Conservation (phyloP, 2,113 vertebrate genomes). For the Typhlomys cinereus region DNA sequence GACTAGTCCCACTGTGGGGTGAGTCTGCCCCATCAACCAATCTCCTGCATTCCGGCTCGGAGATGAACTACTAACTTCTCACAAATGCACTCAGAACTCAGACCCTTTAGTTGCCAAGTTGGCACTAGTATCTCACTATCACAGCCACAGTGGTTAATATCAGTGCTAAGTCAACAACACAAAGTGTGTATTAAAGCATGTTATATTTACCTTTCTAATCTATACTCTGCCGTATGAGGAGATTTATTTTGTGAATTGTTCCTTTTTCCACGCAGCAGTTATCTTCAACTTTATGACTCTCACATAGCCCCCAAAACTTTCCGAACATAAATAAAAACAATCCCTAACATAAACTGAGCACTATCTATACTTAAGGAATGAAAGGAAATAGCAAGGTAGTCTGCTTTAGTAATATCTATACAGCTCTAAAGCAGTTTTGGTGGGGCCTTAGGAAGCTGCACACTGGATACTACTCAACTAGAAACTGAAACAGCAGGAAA, state of each 20-base stretch:
- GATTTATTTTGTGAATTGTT: neutral
- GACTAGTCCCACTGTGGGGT: no score
- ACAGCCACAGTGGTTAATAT: constrained; percentile 44
- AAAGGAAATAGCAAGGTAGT: neutral
- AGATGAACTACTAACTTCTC: no score
- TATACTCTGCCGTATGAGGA: neutral
- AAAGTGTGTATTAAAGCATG: neutral
- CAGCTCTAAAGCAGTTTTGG: neutral
- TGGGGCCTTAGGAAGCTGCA: neutral
- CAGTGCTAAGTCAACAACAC: constrained; percentile 2
- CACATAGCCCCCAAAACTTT: neutral
- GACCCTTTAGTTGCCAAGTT: no score
- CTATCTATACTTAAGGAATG: neutral
- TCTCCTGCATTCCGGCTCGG: no score
- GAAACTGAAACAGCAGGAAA: neutral
- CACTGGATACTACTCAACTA: neutral
- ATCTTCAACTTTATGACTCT: constrained; percentile 51
- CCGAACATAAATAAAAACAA: no score
- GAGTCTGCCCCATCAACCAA: no score
- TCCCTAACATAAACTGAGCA: neutral
- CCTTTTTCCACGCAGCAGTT: constrained; percentile 44
- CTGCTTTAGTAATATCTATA: neutral
- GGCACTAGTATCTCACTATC: no score
- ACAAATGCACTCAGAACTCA: no score
- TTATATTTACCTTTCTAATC: constrained; percentile 34